Evolutionary conservation across 2,113 vertebrate genomes (phyloP).

Genomic region (Calyptommatus sinebrachiatus): DNA sequence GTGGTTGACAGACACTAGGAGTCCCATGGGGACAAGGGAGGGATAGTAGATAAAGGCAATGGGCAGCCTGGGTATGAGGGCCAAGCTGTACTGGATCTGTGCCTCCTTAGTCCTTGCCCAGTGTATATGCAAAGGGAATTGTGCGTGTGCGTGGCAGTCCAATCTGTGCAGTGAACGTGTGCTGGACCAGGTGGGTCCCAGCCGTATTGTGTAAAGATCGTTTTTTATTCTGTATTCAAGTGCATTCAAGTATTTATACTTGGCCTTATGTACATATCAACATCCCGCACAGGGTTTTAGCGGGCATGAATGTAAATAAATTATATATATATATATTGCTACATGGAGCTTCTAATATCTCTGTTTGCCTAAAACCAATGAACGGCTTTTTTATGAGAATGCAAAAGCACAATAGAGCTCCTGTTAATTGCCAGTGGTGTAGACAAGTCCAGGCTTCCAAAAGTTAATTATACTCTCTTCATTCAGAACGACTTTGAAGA

Average conservation of each 20-base stretch:
- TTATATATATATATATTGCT: slow-evolving; percentile 87
- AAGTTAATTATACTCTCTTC: neutral
- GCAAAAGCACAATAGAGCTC: neutral
- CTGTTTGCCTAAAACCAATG: neutral
- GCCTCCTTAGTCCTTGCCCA: slow-evolving; percentile 34
- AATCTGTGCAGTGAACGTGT: slow-evolving; percentile 70
- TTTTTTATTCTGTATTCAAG: slow-evolving; percentile 85
- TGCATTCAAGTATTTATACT: slow-evolving; percentile 83
- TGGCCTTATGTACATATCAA: slow-evolving; percentile 85
- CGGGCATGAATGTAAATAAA: slow-evolving; percentile 85
- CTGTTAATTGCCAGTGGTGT: neutral
- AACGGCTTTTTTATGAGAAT: neutral
- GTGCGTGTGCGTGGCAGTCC: slow-evolving; percentile 72
- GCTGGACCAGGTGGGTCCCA: slow-evolving; percentile 60
- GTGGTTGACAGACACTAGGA: slow-evolving; percentile 16
- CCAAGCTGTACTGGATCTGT: slow-evolving; percentile 14
- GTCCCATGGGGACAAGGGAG: slow-evolving; percentile 2
- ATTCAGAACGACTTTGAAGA: neutral
- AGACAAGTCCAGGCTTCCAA: neutral
- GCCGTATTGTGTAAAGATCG: slow-evolving; percentile 74
- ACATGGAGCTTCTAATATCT: slow-evolving; percentile 54
- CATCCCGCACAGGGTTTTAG: slow-evolving; percentile 73
- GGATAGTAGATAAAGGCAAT: neutral
- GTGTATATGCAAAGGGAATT: slow-evolving; percentile 74
- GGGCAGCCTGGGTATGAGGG: slow-evolving; percentile 9